Evolutionary conservation across 2,888 invertebrate species (phyloP).

Genomic region (Blera fallax): DNA sequence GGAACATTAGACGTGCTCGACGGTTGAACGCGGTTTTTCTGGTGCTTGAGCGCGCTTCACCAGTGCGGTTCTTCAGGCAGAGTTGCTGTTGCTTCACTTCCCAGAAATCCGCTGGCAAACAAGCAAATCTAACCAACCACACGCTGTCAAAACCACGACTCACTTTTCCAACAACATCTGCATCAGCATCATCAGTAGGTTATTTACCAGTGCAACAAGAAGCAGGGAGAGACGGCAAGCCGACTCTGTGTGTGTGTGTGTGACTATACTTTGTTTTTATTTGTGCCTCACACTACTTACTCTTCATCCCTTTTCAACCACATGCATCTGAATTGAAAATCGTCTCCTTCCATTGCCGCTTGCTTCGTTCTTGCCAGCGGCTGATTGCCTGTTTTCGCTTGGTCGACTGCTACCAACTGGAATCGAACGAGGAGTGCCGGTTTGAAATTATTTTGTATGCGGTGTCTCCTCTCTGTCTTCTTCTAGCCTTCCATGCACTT

Average conservation of each 20-base stretch:
- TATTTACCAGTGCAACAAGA: conserved; percentile 54
- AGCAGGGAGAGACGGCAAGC: conserved; percentile 30
- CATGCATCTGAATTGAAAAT: not conserved
- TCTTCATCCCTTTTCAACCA: conserved; percentile 8
- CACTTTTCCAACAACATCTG: conserved; percentile 40
- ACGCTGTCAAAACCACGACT: not conserved
- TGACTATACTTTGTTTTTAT: not conserved
- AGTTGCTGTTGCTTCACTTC: not conserved
- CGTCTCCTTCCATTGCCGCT: not conserved
- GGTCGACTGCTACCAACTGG: conserved; percentile 69
- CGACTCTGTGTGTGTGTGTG: not conserved
- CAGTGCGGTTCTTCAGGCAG: not conserved
- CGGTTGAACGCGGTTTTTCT: conserved; percentile 79
- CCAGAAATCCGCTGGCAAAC: conserved; percentile 19
- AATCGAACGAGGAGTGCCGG: conserved; percentile 61
- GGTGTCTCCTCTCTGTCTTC: conserved; percentile 13
- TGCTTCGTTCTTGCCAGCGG: conserved; percentile 25
- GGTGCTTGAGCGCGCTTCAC: conserved; percentile 77
- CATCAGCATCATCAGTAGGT: conserved; percentile 29
- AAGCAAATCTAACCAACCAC: conserved; percentile 1
- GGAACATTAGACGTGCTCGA: conserved; percentile 80
- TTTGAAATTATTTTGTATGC: not conserved
- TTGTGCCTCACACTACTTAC: not conserved
- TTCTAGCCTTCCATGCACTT: conserved; percentile 61
- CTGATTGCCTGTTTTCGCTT: conserved; percentile 71